Conservation (phyloP, 2,888 invertebrate genomes). For the Elgonia sp. region DNA sequence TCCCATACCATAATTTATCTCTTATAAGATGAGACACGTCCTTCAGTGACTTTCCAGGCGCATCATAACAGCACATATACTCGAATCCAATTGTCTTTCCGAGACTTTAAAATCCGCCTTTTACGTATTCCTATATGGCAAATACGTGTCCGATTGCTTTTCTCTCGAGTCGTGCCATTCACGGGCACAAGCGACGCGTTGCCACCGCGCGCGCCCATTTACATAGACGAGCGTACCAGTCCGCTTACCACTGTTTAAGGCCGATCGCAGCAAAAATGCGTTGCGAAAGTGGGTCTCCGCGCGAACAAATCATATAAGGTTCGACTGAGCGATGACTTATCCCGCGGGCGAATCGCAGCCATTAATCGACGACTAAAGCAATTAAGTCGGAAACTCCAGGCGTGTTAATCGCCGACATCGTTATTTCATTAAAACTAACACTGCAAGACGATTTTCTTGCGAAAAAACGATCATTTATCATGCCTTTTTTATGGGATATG, state of each 20-base stretch:
- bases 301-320: slow-evolving; percentile 75
- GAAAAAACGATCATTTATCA: slow-evolving; percentile 24
- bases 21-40: slow-evolving; percentile 47
- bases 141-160: slow-evolving; percentile 71
- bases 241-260: slow-evolving; percentile 75
- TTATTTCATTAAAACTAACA: slow-evolving; percentile 42
- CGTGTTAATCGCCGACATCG: slow-evolving; percentile 50
- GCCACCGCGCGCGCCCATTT: slow-evolving; percentile 77
- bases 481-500: slow-evolving; percentile 27
- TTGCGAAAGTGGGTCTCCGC: slow-evolving; percentile 77
- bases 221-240: slow-evolving; percentile 80
- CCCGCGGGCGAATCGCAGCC: slow-evolving; percentile 52
- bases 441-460: slow-evolving; percentile 15
- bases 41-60: slow-evolving; percentile 43
- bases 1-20: slow-evolving; percentile 61
- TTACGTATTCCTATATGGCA: slow-evolving; percentile 60
- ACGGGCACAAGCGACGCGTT: slow-evolving; percentile 73
- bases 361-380: slow-evolving; percentile 56
- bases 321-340: slow-evolving; percentile 64
- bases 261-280: slow-evolving; percentile 75
- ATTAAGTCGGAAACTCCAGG: slow-evolving; percentile 43
- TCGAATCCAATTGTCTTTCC: slow-evolving; percentile 51
- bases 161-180: slow-evolving; percentile 66
- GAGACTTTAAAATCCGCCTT: background rate
- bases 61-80: slow-evolving; percentile 45